Conservation (phyloP, 2,888 invertebrate genomes). For the Diploptera punctata region DNA sequence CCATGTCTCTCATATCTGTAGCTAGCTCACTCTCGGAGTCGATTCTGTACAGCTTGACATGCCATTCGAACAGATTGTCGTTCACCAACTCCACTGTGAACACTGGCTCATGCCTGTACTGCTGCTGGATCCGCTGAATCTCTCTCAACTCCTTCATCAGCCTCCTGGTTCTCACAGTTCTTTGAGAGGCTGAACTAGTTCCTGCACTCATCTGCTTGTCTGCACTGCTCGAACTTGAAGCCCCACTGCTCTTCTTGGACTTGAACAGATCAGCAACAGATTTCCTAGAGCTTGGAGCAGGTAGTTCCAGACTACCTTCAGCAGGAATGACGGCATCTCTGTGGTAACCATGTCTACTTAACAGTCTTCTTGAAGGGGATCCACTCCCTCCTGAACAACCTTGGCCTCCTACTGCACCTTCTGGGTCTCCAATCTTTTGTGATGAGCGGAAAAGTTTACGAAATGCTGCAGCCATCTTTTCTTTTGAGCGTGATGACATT, state of each 20-base stretch:
- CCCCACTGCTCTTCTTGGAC: conserved; percentile 50
- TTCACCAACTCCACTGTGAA: conserved; percentile 86
- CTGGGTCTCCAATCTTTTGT: conserved; percentile 61
- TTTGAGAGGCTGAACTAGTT: conserved; percentile 56
- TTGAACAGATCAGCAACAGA: conserved; percentile 55
- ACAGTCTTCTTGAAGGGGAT: conserved; percentile 65
- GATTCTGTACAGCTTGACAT: conserved; percentile 79
- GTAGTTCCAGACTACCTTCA: conserved; percentile 44
- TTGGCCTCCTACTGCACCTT: conserved; percentile 39
- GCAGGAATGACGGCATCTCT: conserved; percentile 53
- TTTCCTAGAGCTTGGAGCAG: conserved; percentile 47
- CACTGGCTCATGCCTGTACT: conserved; percentile 70
- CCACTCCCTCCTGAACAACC: conserved; percentile 55
- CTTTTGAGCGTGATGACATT: conserved; percentile 71
- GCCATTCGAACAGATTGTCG: conserved; percentile 89
- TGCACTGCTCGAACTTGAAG: conserved; percentile 52
- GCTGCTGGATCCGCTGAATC: conserved; percentile 72
- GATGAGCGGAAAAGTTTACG: conserved; percentile 78
- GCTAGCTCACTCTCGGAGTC: conserved; percentile 85
- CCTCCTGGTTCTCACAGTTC: conserved; percentile 74
- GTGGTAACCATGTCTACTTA: conserved; percentile 47
- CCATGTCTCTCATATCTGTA: conserved; percentile 79
- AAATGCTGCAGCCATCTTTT: conserved; percentile 82
- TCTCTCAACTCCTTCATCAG: conserved; percentile 88
- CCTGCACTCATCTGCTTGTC: conserved; percentile 42